Evolutionary conservation across 2,797 vertebrate species (phyloP), one percentile per base, ranked within the genome.

Genomic region (Synanceia verrucosa): DNA sequence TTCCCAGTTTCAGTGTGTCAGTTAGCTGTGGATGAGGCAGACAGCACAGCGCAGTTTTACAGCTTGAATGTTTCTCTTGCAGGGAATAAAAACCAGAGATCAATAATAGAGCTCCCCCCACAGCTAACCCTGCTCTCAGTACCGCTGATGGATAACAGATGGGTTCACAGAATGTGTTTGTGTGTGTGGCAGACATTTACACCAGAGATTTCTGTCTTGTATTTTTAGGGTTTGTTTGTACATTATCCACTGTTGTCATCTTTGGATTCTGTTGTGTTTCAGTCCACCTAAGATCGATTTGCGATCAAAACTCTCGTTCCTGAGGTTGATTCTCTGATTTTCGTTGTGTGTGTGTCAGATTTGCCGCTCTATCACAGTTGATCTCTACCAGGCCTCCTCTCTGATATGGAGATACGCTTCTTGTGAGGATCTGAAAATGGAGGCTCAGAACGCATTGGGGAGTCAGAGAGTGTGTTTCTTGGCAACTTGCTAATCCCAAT

Each of bases 91-190:
- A 88, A 68, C 10, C 72, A 76, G 56, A 82, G 86, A 86, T 91
- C 90, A 86, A 88, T 87, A 86, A 86, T 87, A 80, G 83, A 78
- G 59, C 76, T 57, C 9, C 33, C 65, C 81, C 69, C 68, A 77
- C 29, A 74, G 87, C 81, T 67, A 85, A 78, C 75, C 76, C 62
- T 60, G 74, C 75, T 70, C 68, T 66, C 36, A 86, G 70, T 67
- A 78, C 50, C 76, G 65, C 85, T 91, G 88, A 91, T 91, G 83
- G 84, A 82, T 84, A 87, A 79, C 87, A 92, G 88, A 93, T 90
- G 87, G 85, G 79, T 80, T 80, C 66, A 28, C 72, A 72, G 60
- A 41, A 65, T 24, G 65, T 60, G 79, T 70, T 52, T 66, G 66
- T 37, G 37, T 43, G 68, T 61, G 61, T 75, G 44, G 13, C 43